phyloP scores from a whole-genome alignment of 2,888 invertebrate genomes.

The Ectobius pallidus region DNA sequence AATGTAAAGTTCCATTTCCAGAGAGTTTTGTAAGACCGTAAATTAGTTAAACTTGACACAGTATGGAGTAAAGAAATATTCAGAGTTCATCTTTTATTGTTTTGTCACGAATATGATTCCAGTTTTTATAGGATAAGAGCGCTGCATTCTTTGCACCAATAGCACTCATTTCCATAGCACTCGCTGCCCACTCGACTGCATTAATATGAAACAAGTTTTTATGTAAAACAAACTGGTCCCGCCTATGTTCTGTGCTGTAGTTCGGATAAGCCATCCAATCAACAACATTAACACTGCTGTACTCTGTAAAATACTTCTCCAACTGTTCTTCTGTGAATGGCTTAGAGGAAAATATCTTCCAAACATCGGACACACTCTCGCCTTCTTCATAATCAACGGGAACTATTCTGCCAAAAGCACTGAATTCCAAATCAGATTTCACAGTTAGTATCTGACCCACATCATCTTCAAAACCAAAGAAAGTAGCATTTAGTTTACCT shows the following conservation, averaged over 20 bases:
- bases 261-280: constrained; percentile 65
- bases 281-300: constrained; percentile 51
- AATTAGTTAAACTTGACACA: no score
- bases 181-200: constrained; percentile 68
- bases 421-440: constrained; percentile 56
- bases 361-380: constrained; percentile 53
- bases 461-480: constrained; percentile 53
- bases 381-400: constrained; percentile 49
- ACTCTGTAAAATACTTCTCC: constrained; percentile 56
- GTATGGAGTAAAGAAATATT: not conserved
- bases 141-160: constrained; percentile 67
- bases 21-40: no score
- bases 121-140: constrained; percentile 56
- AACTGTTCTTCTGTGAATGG: constrained; percentile 56
- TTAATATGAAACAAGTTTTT: constrained; percentile 64
- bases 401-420: constrained; percentile 55
- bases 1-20: no score
- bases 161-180: constrained; percentile 71
- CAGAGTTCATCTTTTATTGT: constrained; percentile 9
- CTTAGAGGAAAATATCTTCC: constrained; percentile 64
- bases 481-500: constrained; percentile 57
- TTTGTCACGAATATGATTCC: constrained; percentile 8
- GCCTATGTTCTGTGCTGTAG: constrained; percentile 52
- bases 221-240: constrained; percentile 58
- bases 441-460: constrained; percentile 55